Percentiles rank a stretch among this genome's conserved stretches.
Conservation (phyloP, 2,113 vertebrate genomes). For the Peucedramus taeniatus region DNA sequence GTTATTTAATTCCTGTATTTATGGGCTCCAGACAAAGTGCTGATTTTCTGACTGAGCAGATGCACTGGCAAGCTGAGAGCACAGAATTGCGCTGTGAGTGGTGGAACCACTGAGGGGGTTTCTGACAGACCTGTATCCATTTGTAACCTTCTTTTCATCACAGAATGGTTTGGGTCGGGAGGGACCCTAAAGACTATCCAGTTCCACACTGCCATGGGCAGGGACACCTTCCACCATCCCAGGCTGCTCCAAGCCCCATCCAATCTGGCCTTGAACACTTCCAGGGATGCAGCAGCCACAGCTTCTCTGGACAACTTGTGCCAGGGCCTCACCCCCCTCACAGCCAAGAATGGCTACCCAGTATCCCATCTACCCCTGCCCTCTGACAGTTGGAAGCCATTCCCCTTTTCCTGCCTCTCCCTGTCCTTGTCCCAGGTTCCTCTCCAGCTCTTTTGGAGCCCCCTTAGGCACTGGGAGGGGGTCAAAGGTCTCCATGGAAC, state of each 20-base stretch:
- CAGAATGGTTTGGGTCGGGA: too few species aligned
- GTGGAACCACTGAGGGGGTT: fast-evolving
- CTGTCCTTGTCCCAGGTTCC: neutral
- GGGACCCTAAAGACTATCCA: too few species aligned
- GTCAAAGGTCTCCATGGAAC: too few species aligned
- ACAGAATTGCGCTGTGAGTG: neutral
- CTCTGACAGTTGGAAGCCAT: neutral
- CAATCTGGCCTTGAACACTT: neutral
- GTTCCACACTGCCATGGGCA: neutral
- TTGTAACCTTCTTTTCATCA: neutral
- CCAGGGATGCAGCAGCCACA: neutral
- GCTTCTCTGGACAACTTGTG: neutral
- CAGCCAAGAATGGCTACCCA: fast-evolving
- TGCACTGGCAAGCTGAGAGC: neutral
- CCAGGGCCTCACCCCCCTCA: neutral
- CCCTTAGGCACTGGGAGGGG: neutral
- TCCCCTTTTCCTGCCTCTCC: neutral
- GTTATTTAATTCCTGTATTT: neutral
- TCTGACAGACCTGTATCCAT: neutral
- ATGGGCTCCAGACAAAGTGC: neutral
- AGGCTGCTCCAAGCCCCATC: fast-evolving
- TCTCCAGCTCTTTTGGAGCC: neutral
- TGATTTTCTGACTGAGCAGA: neutral
- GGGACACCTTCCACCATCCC: neutral
- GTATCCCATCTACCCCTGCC: neutral